Evolutionary conservation across 2,113 vertebrate species (phyloP).

Genomic region (Vombatus ursinus): DNA sequence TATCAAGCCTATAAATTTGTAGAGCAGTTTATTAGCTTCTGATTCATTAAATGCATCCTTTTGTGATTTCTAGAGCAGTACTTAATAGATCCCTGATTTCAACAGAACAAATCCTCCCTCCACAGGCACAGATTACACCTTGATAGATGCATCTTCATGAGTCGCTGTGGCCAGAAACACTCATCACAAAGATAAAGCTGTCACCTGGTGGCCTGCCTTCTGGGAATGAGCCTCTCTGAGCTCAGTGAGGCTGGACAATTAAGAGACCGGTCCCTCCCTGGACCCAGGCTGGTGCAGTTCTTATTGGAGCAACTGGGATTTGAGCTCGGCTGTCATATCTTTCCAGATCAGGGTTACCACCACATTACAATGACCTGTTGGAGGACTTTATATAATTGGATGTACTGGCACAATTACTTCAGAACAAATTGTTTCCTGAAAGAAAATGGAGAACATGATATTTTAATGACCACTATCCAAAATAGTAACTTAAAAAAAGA

Average conservation of each 20-base stretch:
- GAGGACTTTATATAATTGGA: slow-evolving; percentile 20
- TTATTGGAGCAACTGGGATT: not conserved
- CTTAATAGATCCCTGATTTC: not conserved
- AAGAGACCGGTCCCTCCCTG: too few species aligned
- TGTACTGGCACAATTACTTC: slow-evolving; percentile 49
- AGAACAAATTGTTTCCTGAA: slow-evolving; percentile 56
- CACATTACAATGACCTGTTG: not conserved
- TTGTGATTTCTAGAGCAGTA: not conserved
- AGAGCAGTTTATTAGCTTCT: not conserved
- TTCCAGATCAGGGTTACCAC: not conserved
- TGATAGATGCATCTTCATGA: not conserved
- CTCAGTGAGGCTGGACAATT: not conserved
- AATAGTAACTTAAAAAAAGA: slow-evolving; percentile 54
- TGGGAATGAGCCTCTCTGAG: not conserved
- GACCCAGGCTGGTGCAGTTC: not conserved
- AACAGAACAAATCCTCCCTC: not conserved
- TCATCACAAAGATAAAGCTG: not conserved
- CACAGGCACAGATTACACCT: not conserved
- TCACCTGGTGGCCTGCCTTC: not conserved
- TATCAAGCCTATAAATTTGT: not conserved
- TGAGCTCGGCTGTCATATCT: not conserved
- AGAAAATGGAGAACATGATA: not conserved
- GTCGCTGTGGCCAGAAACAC: not conserved
- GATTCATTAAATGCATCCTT: not conserved
- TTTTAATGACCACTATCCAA: slow-evolving; percentile 41